Conservation (phyloP, 2,888 invertebrate genomes). For the Siphonodentalium dalli region DNA sequence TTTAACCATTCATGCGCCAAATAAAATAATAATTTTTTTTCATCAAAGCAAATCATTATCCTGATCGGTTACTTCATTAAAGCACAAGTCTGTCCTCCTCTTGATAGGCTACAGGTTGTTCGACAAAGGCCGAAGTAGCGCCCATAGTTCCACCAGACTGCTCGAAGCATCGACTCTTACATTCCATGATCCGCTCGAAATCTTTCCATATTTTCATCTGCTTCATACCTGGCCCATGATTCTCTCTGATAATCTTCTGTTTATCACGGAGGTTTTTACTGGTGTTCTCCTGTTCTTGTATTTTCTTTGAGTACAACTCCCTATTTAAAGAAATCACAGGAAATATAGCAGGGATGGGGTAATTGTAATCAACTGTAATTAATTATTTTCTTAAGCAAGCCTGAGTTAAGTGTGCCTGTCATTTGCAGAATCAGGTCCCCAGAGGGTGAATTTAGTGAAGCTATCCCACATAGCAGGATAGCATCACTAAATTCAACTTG, state of each 20-base stretch:
- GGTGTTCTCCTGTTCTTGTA: conserved; percentile 71
- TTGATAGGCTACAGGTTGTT: conserved; percentile 43
- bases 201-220: conserved; percentile 71
- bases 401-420: too few relatives aligned
- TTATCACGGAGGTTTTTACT: conserved; percentile 65
- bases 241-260: conserved; percentile 68
- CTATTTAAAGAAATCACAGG: conserved; percentile 65
- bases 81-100: conserved; percentile 54
- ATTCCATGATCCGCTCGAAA: conserved; percentile 65
- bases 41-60: too few relatives aligned
- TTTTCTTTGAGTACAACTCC: conserved; percentile 72
- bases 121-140: conserved; percentile 35
- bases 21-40: too few relatives aligned
- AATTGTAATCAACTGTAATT: too few relatives aligned
- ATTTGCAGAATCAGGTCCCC: too few relatives aligned
- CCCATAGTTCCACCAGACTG: conserved; percentile 34
- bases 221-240: conserved; percentile 67
- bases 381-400: too few relatives aligned
- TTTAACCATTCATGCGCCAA: too few relatives aligned
- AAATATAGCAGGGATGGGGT: neutral
- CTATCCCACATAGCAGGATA: too few relatives aligned
- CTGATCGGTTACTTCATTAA: too few relatives aligned
- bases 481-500: too few relatives aligned
- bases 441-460: too few relatives aligned
- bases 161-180: conserved; percentile 55